These are phyloP conservation scores for Anthonomus grandis DNA, from an alignment of 1,140 invertebrate genomes.

Conservation along the genomic window DNA sequence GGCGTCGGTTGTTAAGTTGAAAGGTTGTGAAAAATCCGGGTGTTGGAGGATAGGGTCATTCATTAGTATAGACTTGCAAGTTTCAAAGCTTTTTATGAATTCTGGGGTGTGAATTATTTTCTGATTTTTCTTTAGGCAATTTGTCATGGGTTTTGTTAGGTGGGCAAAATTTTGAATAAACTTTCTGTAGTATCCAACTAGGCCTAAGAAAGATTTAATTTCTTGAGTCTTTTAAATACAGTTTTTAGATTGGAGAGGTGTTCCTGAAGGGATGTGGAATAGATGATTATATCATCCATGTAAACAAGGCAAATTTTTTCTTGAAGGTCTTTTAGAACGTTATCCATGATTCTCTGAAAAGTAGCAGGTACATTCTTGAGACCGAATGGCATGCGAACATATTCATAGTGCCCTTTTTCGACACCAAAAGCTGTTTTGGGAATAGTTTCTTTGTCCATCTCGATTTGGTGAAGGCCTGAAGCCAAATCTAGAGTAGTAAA, in stretches of 20 bases:
- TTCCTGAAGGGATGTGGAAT: conserved; percentile 25
- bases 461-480: conserved; percentile 51
- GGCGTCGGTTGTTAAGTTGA: no score
- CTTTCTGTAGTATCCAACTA: no score
- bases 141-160: no score
- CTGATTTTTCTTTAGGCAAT: no score
- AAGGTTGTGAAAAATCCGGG: no score
- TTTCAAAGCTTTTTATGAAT: no score
- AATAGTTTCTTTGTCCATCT: conserved; percentile 36
- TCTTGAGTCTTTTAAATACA: no score
- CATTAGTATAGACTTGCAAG: no score
- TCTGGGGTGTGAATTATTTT: no score
- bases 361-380: conserved; percentile 46
- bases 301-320: conserved; percentile 44
- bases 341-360: conserved; percentile 42
- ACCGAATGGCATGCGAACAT: conserved; percentile 39
- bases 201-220: no score
- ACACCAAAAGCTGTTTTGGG: conserved; percentile 50
- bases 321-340: conserved; percentile 31
- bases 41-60: no score
- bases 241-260: conserved; percentile 30
- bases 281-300: conserved; percentile 40
- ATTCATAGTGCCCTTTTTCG: conserved; percentile 43
- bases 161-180: no score
- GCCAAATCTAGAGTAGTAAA: conserved; percentile 49